Evolutionary conservation across 2,797 vertebrate genomes (phyloP), one percentile per base, ranked within the genome.

Genomic region (Squalus acanthias): DNA sequence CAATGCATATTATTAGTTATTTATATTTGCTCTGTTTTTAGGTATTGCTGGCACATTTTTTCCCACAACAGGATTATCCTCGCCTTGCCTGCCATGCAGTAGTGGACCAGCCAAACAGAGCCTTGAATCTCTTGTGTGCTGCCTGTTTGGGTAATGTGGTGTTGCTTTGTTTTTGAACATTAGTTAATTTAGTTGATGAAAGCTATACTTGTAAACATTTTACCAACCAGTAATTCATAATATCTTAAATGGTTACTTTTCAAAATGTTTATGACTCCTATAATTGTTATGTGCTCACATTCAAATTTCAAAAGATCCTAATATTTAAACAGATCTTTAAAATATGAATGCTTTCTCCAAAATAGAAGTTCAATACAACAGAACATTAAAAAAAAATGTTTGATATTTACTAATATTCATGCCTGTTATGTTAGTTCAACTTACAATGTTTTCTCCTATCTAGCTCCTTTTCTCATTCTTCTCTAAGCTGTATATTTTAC

Each of bases 1-100:
- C 70, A 33, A 50, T 74, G 94, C 24, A 67, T 50, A 50, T 72
- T 74, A 76, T 57, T 76, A 57, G 94, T 33, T 72, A 95, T 60
- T 95, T 95, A 89, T 57, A 53, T 89, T 89, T 24, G 20, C 53
- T 89, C 12, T 89, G 50, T 89, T 89, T 89, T 46, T 39, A 22
- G 20, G 39, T 53, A 95, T 95, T 74, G 50, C 46, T 95, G 69
- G 94, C 69, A 95, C 67, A 95, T 70, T 46, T 69, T 65, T 93
- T 24, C 33, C 26, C 69, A 95, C 67, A 50, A 95, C 50, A 74
- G 69, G n/a, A 95, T 70, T 26, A 17, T 69, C 39, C n/a, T 70
- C 12, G 65, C 69, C 39, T 74, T 70, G 94, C 46, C 94, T 95
- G 94, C 46, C 94, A 95, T 70, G 46, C 53, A 10, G 13, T 24